Percentiles rank a stretch among this genome's conserved stretches.
Conservation (phyloP, 92 coral and sea anemone species). For the Metridium senile region DNA sequence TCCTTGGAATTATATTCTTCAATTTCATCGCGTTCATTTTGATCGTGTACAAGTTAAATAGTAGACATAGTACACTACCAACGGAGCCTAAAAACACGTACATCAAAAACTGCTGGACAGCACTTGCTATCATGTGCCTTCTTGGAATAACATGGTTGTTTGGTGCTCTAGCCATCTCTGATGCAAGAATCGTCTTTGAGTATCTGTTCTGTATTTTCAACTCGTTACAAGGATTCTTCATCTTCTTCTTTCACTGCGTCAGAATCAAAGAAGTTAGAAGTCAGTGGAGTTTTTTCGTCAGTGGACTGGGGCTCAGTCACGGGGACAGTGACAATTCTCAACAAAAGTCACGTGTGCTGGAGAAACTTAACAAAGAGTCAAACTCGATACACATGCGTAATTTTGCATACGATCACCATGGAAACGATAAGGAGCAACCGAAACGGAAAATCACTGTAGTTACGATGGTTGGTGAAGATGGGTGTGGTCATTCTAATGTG, state of each 20-base stretch:
- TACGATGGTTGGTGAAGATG: slow-evolving; percentile 10
- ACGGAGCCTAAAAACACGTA: slow-evolving; percentile 55
- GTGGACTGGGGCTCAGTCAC: slow-evolving; percentile 52
- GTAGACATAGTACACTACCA: slow-evolving; percentile 54
- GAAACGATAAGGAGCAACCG: neutral
- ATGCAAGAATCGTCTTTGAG: slow-evolving; percentile 72
- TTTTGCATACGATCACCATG: neutral
- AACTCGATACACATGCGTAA: neutral
- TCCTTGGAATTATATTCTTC: slow-evolving; percentile 32
- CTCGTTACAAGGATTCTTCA: slow-evolving; percentile 91
- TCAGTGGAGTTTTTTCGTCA: slow-evolving; percentile 67
- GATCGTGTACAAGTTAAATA: slow-evolving; percentile 50
- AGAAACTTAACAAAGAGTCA: neutral
- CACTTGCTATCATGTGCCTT: slow-evolving; percentile 69
- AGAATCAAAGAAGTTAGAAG: slow-evolving; percentile 81
- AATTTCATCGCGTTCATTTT: slow-evolving; percentile 54
- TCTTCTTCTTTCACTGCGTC: slow-evolving; percentile 82
- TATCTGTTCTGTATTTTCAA: slow-evolving; percentile 87
- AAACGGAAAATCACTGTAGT: slow-evolving; percentile 6
- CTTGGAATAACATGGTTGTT: slow-evolving; percentile 88
- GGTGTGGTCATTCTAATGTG: neutral
- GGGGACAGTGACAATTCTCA: slow-evolving; percentile 29
- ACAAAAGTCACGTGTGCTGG: slow-evolving; percentile 34
- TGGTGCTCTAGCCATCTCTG: slow-evolving; percentile 82
- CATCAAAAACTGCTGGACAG: slow-evolving; percentile 59